Percentiles rank a stretch among this genome's conserved stretches.
Evolutionary conservation across 2,888 invertebrate genomes (phyloP).

Genomic region (Tipula helvola): DNA sequence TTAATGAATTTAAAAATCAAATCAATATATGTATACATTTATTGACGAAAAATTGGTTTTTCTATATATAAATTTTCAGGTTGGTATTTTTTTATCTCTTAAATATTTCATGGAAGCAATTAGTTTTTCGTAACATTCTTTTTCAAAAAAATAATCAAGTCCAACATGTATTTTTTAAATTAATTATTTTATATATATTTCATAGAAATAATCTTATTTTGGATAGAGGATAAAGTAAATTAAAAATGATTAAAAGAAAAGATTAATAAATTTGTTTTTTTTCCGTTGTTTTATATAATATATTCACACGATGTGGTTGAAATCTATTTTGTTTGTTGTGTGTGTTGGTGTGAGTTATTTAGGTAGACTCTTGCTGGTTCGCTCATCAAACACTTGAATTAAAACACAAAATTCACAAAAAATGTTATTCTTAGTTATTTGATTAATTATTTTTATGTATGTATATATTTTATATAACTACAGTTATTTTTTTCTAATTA

Average conservation of each 20-base stretch:
- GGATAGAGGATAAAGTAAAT: neutral
- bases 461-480: neutral
- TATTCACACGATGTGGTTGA: neutral
- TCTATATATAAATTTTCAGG: neutral
- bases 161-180: neutral
- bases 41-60: neutral
- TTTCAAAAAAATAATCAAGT: neutral
- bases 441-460: neutral
- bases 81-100: neutral
- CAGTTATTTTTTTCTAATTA: neutral
- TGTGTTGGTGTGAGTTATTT: neutral
- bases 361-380: neutral
- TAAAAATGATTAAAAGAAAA: neutral
- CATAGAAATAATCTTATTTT: constrained; percentile 4
- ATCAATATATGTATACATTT: neutral
- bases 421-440: neutral
- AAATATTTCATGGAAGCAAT: neutral
- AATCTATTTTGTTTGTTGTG: neutral
- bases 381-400: neutral
- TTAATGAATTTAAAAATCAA: neutral
- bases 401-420: neutral
- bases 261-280: neutral
- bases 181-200: neutral
- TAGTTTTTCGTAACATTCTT: neutral
- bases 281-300: neutral